Evolutionary conservation across 2,888 invertebrate species (phyloP).

Genomic region (Mimachlamys varia): DNA sequence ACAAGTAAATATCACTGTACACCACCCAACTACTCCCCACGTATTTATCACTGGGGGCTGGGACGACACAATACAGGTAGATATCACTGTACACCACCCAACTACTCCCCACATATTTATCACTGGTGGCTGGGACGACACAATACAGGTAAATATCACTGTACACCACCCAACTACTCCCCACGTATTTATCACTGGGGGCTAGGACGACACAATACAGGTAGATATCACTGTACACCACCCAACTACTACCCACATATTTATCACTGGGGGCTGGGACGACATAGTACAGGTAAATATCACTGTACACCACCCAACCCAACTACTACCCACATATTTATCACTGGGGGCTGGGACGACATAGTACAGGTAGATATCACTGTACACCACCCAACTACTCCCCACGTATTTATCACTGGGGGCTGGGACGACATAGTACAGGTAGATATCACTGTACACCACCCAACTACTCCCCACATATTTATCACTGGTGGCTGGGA

Average conservation of each 20-base stretch:
- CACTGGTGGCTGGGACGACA: conserved; percentile 81
- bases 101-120: conserved; percentile 76
- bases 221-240: conserved; percentile 80
- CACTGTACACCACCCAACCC: too few relatives aligned
- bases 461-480: conserved; percentile 75
- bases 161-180: conserved; percentile 78
- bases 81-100: conserved; percentile 79
- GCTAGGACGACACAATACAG: conserved; percentile 81
- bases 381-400: conserved; percentile 77
- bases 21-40: conserved; percentile 76
- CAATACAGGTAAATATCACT: conserved; percentile 80
- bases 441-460: conserved; percentile 79
- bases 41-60: conserved; percentile 81
- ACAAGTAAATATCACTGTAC: conserved; percentile 80
- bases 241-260: conserved; percentile 75
- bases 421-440: conserved; percentile 82
- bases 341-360: conserved; percentile 81
- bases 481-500: conserved; percentile 81
- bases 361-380: conserved; percentile 81
- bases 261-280: conserved; percentile 81
- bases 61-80: conserved; percentile 81
- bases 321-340: conserved; percentile 74
- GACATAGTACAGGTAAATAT: conserved; percentile 81
- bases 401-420: conserved; percentile 79
- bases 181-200: conserved; percentile 79